These are phyloP conservation scores for Bibio marci DNA, from an alignment of 2,888 invertebrate species.

Conservation along the genomic window DNA sequence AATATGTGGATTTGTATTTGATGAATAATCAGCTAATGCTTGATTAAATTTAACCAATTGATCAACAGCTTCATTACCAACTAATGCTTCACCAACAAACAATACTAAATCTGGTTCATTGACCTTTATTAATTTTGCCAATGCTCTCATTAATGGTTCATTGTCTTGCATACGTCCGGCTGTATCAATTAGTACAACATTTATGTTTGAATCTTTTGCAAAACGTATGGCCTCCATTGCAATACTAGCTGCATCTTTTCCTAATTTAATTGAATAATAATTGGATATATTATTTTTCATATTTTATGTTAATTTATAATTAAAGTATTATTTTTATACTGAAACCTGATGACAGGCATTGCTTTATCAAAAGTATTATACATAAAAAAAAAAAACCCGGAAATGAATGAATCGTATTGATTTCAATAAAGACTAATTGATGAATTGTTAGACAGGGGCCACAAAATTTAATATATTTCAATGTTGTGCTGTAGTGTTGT, in stretches of 20 bases:
- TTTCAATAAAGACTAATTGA: too few relatives aligned
- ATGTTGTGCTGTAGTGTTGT: too few relatives aligned
- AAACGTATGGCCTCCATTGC: slow-evolving; percentile 91
- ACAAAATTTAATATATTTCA: too few relatives aligned
- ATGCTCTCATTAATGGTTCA: slow-evolving; percentile 94
- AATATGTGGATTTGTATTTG: slow-evolving; percentile 62
- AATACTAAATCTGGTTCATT: slow-evolving; percentile 95
- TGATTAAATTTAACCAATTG: slow-evolving; percentile 98
- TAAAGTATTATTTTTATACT: too few relatives aligned
- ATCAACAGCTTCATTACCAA: slow-evolving; percentile 99
- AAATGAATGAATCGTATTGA: too few relatives aligned
- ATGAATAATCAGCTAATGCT: slow-evolving; percentile 82
- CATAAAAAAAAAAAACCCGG: too few relatives aligned
- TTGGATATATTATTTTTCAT: too few relatives aligned
- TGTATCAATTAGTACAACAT: slow-evolving; percentile 94
- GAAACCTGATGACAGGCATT: too few relatives aligned
- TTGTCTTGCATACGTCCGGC: slow-evolving; percentile 99
- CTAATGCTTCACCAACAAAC: slow-evolving; percentile 99
- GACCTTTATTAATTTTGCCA: slow-evolving; percentile 92
- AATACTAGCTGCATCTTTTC: slow-evolving; percentile 93
- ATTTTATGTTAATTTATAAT: too few relatives aligned
- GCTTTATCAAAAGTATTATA: too few relatives aligned
- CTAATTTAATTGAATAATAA: background rate
- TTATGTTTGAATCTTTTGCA: slow-evolving; percentile 64
- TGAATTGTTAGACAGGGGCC: too few relatives aligned